These are phyloP conservation scores for Addax nasomaculatus DNA, from an alignment of 2,113 vertebrate genomes.

Conservation along the genomic window DNA sequence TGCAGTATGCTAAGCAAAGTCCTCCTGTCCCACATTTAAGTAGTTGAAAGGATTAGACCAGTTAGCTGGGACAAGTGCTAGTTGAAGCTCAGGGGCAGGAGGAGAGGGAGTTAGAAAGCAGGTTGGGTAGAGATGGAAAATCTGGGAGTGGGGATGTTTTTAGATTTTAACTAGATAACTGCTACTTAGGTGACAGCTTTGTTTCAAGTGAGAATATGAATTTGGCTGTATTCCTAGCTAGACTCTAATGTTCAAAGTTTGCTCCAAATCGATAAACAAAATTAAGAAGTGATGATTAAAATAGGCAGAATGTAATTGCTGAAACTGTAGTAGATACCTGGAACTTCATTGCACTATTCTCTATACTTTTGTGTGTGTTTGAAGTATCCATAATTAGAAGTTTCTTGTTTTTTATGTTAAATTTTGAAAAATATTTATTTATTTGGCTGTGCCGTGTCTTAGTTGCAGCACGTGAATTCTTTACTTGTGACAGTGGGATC, in stretches of 20 bases:
- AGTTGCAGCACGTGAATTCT: neutral
- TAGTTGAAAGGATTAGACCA: neutral
- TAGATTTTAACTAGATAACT: constrained; percentile 22
- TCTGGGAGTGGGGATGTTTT: constrained; percentile 6
- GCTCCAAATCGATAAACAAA: neutral
- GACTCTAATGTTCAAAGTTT: neutral
- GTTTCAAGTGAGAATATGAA: constrained; percentile 35
- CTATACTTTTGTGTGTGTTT: neutral
- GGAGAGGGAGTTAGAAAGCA: neutral
- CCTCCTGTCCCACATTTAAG: neutral
- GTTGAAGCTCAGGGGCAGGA: neutral
- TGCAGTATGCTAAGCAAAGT: neutral
- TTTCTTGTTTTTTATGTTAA: neutral
- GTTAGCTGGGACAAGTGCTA: neutral
- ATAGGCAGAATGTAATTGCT: neutral
- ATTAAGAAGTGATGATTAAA: neutral
- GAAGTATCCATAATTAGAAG: neutral
- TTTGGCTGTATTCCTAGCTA: constrained; percentile 28
- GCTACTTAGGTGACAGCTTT: constrained; percentile 12
- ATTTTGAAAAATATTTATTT: neutral
- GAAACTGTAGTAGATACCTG: neutral
- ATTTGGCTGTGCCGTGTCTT: neutral
- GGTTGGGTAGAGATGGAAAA: constrained; percentile 26
- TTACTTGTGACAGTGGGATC: neutral
- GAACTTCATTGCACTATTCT: neutral